Evolutionary conservation across 2,888 invertebrate species (phyloP).

Genomic region (Scaptodrosophila latifasciaeformis): DNA sequence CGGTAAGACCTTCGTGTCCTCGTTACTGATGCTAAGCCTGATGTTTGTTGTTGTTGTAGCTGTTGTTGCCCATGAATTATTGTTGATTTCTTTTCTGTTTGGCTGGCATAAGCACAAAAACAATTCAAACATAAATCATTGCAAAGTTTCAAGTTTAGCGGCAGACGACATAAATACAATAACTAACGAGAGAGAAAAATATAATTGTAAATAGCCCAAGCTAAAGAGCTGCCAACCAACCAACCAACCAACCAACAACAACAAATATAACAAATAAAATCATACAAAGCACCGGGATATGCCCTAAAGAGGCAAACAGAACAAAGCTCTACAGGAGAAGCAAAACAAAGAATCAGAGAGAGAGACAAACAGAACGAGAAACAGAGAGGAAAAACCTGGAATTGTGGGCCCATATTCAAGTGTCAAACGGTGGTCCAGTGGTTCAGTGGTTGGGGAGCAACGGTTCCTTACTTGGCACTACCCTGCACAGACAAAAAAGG

Average conservation of each 20-base stretch:
- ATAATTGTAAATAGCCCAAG: conserved; percentile 62
- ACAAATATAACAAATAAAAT: background rate
- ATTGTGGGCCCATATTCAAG: conserved; percentile 37
- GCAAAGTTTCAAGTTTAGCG: conserved; percentile 63
- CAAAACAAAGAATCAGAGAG: no score
- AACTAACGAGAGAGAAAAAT: conserved; percentile 66
- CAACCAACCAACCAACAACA: conserved; percentile 6
- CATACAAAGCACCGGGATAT: no score
- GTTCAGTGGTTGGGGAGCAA: background rate
- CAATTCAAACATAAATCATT: conserved; percentile 66
- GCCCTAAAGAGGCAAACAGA: no score
- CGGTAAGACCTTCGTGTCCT: no score
- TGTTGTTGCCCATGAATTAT: conserved; percentile 52
- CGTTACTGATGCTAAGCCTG: background rate
- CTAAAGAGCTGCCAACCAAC: conserved; percentile 4
- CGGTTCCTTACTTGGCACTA: no score
- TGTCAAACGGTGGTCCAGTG: conserved; percentile 51
- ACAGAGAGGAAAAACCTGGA: no score
- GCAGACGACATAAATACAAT: conserved; percentile 63
- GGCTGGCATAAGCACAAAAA: conserved; percentile 33
- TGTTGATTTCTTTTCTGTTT: conserved; percentile 35
- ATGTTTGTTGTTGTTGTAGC: conserved; percentile 8
- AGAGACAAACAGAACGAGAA: no score
- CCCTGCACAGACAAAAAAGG: background rate
- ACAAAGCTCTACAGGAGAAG: no score